A percentile compares a stretch with the other conserved stretches of the same genome.
Evolutionary conservation across 2,888 invertebrate species (phyloP).

Genomic region (Orgyia antiqua): DNA sequence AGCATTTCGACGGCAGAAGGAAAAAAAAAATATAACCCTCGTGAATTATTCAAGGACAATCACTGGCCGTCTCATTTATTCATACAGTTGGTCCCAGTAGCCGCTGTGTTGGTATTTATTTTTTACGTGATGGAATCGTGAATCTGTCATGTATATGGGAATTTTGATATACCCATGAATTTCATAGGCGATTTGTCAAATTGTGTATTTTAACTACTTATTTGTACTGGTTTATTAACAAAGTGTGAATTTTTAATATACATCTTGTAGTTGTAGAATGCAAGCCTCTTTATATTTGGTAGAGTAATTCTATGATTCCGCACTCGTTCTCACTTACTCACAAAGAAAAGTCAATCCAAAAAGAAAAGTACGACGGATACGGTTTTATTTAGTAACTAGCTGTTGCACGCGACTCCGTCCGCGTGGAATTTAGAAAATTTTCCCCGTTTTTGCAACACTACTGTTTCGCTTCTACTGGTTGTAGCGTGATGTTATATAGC

Average conservation of each 20-base stretch:
- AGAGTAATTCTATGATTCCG: no score
- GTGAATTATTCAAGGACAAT: conserved; percentile 70
- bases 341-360: no score
- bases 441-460: no score
- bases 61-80: conserved; percentile 69
- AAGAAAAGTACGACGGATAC: no score
- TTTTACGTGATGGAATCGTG: conserved; percentile 23
- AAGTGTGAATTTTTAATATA: no score
- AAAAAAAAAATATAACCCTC: conserved; percentile 28
- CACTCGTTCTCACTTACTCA: no score
- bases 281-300: conserved; percentile 10
- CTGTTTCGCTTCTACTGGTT: no score
- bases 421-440: no score
- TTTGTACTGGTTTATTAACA: no score
- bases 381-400: no score
- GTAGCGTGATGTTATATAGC: no score
- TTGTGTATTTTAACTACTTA: background rate
- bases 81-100: conserved; percentile 41
- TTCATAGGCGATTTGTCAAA: conserved; percentile 12
- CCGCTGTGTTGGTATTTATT: conserved; percentile 24
- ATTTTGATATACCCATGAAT: conserved; percentile 7
- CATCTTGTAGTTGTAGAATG: background rate
- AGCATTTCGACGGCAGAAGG: conserved; percentile 28
- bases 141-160: conserved; percentile 15
- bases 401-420: no score